Evolutionary conservation across 2,113 vertebrate genomes (phyloP).

Genomic region (Entelurus aequoreus): DNA sequence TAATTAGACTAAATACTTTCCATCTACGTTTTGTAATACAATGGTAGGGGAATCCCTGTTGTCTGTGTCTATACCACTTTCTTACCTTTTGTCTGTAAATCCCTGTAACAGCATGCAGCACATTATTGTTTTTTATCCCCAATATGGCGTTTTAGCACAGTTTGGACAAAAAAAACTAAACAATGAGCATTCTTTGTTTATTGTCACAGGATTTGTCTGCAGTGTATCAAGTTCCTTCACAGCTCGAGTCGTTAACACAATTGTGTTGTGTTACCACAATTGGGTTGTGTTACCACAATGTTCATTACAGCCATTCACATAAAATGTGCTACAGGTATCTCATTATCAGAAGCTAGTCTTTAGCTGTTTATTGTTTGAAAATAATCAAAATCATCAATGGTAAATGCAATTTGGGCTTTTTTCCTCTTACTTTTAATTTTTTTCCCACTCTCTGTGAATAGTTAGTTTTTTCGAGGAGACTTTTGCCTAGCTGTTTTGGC

Average conservation of each 20-base stretch:
- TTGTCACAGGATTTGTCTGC: background rate
- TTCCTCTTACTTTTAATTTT: background rate
- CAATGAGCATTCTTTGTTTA: slow-evolving; percentile 4
- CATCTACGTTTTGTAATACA: too few relatives aligned
- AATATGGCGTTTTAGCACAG: slow-evolving; percentile 18
- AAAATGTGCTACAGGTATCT: slow-evolving; percentile 1
- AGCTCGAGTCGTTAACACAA: background rate
- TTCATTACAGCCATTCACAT: background rate
- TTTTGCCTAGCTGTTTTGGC: slow-evolving; percentile 1
- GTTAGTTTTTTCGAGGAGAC: slow-evolving; percentile 2
- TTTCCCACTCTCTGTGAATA: slow-evolving; percentile 1
- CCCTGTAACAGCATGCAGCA: too few relatives aligned
- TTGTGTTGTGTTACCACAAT: background rate
- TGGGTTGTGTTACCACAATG: background rate
- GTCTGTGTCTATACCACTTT: background rate
- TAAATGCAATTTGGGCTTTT: slow-evolving; percentile 1
- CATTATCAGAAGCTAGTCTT: slow-evolving; percentile 20
- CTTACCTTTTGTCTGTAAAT: background rate
- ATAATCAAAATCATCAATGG: slow-evolving; percentile 16
- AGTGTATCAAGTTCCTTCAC: slow-evolving; percentile 7
- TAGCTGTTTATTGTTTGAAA: slow-evolving; percentile 13
- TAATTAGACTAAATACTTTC: too few relatives aligned
- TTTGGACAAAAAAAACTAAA: slow-evolving; percentile 2
- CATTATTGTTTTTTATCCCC: slow-evolving; percentile 1
- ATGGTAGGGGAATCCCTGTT: background rate